Base-by-base conservation (phyloP, 2,888 invertebrate genomes). In the Chromoteleia sp. region DNA sequence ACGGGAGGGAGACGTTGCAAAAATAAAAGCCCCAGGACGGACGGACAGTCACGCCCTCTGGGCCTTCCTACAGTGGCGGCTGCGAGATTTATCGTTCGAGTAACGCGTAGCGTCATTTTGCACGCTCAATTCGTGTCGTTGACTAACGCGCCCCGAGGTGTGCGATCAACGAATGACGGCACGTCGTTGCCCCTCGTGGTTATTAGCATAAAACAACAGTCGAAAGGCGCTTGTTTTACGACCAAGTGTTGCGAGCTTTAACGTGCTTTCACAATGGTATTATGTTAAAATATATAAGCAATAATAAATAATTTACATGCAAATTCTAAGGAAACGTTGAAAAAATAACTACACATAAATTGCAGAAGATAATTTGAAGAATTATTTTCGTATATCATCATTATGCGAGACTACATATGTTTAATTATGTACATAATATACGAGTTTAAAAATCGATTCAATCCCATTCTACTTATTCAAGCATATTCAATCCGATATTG, bases 21-120 rank as follows among this genome's bases (percentile, higher is more conserved):
- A 77, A 82, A 67, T 71, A 80, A 73, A 81, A 70, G 77, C 68
- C 67, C 81, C 50, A 74, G 77, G 82, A 79, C 71, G 74, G 83
- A 52, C 82, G 77, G 83, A 80, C 71, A 63, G 87, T 90, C 90
- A 89, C 90, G 90, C 90, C 90, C 87, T 87, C 86, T 67, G 77
- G 82, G 58, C 86, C 85, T 85, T 88, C 86, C 85, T 87, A 84
- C 77, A 63, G 65, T 76, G 50, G 77, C 82, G 61, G 63, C 83
- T 81, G 71, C 71, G 80, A 88, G 89, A 90, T 89, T 89, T 89
- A 89, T 89, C 85, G 85, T 88, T 85, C 84, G 86, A 79, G 84
- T 85, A 86, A 87, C 85, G 83, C 86, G 84, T 84, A 86, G 81
- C 83, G 84, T 88, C 87, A 86, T 90, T 89, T 88, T 88, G 86